Percentiles rank a stretch among this genome's conserved stretches.
Conservation (phyloP, 2,888 invertebrate genomes). For the Psylliodes chrysocephalus region DNA sequence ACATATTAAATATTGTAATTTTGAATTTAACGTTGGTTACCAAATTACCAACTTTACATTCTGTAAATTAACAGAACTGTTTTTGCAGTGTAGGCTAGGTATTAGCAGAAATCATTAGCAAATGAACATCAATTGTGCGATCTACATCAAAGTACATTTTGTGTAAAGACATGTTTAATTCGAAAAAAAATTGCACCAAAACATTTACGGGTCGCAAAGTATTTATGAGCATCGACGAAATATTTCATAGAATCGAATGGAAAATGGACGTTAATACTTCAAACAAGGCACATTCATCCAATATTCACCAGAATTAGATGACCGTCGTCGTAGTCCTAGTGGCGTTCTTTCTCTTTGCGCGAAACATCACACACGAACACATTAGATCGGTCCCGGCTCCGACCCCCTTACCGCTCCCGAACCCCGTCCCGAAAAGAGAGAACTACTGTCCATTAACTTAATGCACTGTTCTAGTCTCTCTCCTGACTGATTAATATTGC, state of each 20-base stretch:
- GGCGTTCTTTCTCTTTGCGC: slow-evolving; percentile 28
- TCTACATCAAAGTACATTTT: too few species aligned
- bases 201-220: slow-evolving; percentile 1
- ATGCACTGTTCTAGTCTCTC: slow-evolving; percentile 64
- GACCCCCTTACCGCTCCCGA: too few species aligned
- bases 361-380: slow-evolving; percentile 37
- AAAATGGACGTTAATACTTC: slow-evolving; percentile 27
- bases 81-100: too few species aligned
- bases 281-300: slow-evolving; percentile 31
- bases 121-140: too few species aligned
- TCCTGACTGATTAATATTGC: slow-evolving; percentile 72
- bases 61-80: too few species aligned
- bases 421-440: slow-evolving; percentile 43
- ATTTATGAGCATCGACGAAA: neutral
- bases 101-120: too few species aligned
- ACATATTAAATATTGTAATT: too few species aligned
- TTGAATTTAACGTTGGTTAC: too few species aligned
- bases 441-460: slow-evolving; percentile 63
- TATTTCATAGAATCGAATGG: slow-evolving; percentile 10
- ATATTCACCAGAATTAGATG: slow-evolving; percentile 41
- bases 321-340: too few species aligned
- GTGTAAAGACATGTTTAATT: too few species aligned
- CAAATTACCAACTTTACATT: too few species aligned
- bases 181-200: too few species aligned
- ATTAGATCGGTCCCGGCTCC: slow-evolving; percentile 34